Evolutionary conservation across 2,113 vertebrate genomes (phyloP), one percentile per base, ranked within the genome.

Genomic region (Toxotes chatareus): DNA sequence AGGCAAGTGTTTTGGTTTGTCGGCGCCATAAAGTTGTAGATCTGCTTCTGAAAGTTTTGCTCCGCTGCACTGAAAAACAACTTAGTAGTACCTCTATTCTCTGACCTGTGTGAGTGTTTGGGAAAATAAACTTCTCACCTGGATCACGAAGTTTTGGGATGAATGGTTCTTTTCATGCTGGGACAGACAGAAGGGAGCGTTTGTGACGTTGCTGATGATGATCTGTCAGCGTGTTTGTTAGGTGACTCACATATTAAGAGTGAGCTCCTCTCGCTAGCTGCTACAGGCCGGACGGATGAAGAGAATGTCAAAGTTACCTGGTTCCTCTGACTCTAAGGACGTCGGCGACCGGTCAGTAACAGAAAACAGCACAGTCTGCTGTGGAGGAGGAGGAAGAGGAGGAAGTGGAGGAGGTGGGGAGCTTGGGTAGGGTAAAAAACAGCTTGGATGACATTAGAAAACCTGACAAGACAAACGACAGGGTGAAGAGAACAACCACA

Each of bases 241-340:
- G 42, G 51, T 42, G 70, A 77, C 56, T 84, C 62, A 55, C 73
- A 67, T 68, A 82, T 68, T 73, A 68, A 69, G 69, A 47, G 51
- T 10, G 66, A 72, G 79, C 64, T 88, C 36, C 38, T 75, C 12
- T 87, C 63, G 72, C 55, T 82, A 23, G 77, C 80, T 83, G 79
- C 73, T 71, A 7, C 83, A 70, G 79, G 74, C 44, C 34, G 42
- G 53, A 86, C 75, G 23, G 77, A 73, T 27, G 13, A 61, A 73
- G 78, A 83, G 34, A 72, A 91, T 83, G 84, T 81, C 84, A 40
- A 86, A 76, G 82, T 65, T 80, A 64, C 67, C 73, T 32, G 69
- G 13, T 53, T 72, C 70, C 49, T 73, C 78, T 21, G 80, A 82
- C 36, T 76, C 49, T 2, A 51, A 47, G 70, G 77, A 88, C 47